Evolutionary conservation across 2,113 vertebrate genomes (phyloP), one percentile per base, ranked within the genome.

Genomic region (Cynoglossus semilaevis): DNA sequence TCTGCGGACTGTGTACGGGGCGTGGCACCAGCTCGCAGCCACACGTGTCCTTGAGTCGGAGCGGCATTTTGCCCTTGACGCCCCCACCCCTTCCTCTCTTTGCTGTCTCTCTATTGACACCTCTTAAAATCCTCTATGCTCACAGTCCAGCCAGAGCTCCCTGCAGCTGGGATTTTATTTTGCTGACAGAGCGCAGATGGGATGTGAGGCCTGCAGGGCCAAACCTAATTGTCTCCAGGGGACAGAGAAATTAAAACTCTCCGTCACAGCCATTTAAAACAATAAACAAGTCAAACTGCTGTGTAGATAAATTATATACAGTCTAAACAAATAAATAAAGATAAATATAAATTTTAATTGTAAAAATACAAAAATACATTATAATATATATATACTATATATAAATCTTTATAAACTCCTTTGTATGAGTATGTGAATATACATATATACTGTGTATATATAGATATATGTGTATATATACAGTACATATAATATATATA

Each of bases 41-140:
- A 41, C 11, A 36, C 37, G 18, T 16, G 86, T 77, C 88, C 85
- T 91, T 87, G 84, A 90, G 48, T 78, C 58, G 58, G 50, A 74
- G 62, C 70, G 38, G 62, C 59, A 8, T 13, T 17, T 40, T 77
- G 87, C 79, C 89, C 87, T 90, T 90, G 86, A 88, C 76, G 59
- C 61, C 59, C 53, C 66, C 57, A 37, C 62, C 54, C 34, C 63
- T 18, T 12, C n/a, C 46, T 43, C 47, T 7, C 15, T 13, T 53
- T 29, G 43, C 42, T 43, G 9, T 15, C 51, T 54, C 34, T 63
- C 58, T 42, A 12, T 43, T 63, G 56, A 60, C 12, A 44, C 45
- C 46, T 74, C 69, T 61, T 57, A 48, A 52, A 70, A 76, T 50
- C 56, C 66, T 51, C 56, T 62, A 57, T 56, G 70, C 45, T 19